Evolutionary conservation across 2,797 vertebrate species (phyloP), one percentile per base, ranked within the genome.

Genomic region (Holocentrus rufus): DNA sequence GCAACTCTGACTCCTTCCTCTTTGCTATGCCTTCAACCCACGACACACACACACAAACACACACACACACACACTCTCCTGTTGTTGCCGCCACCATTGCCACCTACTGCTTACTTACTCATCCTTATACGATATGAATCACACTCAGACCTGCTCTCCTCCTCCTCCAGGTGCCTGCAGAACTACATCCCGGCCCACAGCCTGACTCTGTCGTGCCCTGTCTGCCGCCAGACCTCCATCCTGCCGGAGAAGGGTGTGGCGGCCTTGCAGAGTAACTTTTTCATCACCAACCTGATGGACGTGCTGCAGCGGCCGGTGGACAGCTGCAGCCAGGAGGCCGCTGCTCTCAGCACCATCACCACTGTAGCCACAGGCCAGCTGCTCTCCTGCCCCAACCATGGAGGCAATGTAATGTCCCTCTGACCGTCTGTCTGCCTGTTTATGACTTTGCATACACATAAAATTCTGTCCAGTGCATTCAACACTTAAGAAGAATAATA

Each of bases 261-360:
- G 62, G 98, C 98, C 0, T 94, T 99, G 66, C 98, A 99, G 92
- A 98, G 96, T 87, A 99, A 99, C 91, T 99, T 99, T 93, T 99
- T 99, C 90, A 99, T 99, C 91, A 99, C 97, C 70, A 98, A 98
- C 95, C 96, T 99, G 91, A 99, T 99, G 97, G 98, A 99, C 36
- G 97, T 99, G 88, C 93, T 99, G 94, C 97, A 98, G 91, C 93
- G 95, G 85, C 93, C 95, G 0, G 95, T 96, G 0, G 95, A 92
- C 87, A 94, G 92, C 84, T 77, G 82, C 80, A 92, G 94, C 77
- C 96, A 95, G 74, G 96, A 96, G 85, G 93, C 94, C 58, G 91
- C 94, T 81, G 93, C 94, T 67, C 86, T 96, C 92, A 94, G 95
- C 93, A 95, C 93, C 17, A 94, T 96, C 88, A 93, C 95, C 0